Percentiles rank a stretch among this genome's conserved stretches.
Conservation (phyloP, 1,140 invertebrate genomes). For the Periplaneta americana region DNA sequence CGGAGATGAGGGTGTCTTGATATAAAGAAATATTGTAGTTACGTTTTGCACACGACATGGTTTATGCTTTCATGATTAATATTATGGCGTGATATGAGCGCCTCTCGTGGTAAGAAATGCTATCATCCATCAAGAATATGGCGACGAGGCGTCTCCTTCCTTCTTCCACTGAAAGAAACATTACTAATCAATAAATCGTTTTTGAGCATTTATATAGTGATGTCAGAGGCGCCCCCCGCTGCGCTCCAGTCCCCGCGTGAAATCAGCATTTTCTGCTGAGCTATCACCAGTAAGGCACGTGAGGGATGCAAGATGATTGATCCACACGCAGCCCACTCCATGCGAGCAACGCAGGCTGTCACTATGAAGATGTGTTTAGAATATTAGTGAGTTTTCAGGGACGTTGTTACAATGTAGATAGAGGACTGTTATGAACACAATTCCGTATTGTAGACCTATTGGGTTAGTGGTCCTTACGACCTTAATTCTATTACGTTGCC, state of each 20-base stretch:
- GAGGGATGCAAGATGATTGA: neutral
- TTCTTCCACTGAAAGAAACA: neutral
- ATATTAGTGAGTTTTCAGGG: too few species aligned
- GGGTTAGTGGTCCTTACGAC: neutral
- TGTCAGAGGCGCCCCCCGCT: neutral
- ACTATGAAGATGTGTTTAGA: too few species aligned
- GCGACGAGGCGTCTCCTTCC: neutral
- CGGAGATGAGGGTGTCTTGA: neutral
- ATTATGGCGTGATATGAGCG: neutral
- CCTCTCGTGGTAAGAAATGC: slow-evolving; percentile 3
- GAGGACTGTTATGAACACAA: too few species aligned
- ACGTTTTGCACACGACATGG: neutral
- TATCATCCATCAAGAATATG: slow-evolving; percentile 5
- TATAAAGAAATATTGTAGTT: neutral
- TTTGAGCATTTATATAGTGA: slow-evolving; percentile 1
- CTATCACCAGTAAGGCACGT: neutral
- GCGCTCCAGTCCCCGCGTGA: neutral
- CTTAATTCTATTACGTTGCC: neutral
- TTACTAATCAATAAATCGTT: slow-evolving; percentile 10
- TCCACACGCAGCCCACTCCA: neutral
- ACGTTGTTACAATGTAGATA: too few species aligned
- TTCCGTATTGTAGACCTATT: neutral
- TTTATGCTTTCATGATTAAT: neutral
- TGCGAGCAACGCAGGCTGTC: neutral
- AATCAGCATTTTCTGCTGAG: neutral